Evolutionary conservation across 1,140 invertebrate species (phyloP), one percentile per base, ranked within the genome.

Genomic region (Stenopsyche tienmushanensis): DNA sequence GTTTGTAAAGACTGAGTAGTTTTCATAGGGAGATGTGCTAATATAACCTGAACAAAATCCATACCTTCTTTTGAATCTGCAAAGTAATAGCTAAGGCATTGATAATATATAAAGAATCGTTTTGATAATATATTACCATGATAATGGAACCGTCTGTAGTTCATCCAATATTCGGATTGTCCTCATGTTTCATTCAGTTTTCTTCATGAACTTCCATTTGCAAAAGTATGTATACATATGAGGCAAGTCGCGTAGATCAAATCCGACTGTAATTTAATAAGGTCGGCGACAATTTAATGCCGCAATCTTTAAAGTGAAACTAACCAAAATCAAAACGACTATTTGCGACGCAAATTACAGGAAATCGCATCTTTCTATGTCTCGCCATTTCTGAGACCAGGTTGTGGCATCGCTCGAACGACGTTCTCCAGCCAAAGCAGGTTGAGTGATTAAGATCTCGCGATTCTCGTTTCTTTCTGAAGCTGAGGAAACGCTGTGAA

Each of bases 321-420:
- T 18, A 18, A 18, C 44, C 44, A 45, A 45, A 45, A 45, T 45
- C 17, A 17, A 15, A 9, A 18, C 13, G 29, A 13, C 29, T 15
- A 17, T 8, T 7, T 45, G 17, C 17, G 50, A 1, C 18, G 50
- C 25, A 53, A 53, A 53, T 53, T 53, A 24, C 23, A 23, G 24
- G 50, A 53, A 53, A 53, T 53, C 50, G 50, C 50, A 25, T 25
- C 50, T 53, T 23, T 13, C 50, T 23, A 34, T n/a, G 45, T 20
- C 7, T 49, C 23, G 13, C 50, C 21, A 53, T 29, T 53, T 53
- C 18, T 53, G 23, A 24, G n/a, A 53, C 18, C 25, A n/a, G 21
- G 50, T 25, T 25, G 18, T n/a, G 3, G 50, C 50, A 53, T 25
- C 29, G 13, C 29, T 7, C 13, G 29, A 34, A 13, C 13, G 13